Conservation (phyloP, 2,113 vertebrate species). For the Festucalex cinctus region DNA sequence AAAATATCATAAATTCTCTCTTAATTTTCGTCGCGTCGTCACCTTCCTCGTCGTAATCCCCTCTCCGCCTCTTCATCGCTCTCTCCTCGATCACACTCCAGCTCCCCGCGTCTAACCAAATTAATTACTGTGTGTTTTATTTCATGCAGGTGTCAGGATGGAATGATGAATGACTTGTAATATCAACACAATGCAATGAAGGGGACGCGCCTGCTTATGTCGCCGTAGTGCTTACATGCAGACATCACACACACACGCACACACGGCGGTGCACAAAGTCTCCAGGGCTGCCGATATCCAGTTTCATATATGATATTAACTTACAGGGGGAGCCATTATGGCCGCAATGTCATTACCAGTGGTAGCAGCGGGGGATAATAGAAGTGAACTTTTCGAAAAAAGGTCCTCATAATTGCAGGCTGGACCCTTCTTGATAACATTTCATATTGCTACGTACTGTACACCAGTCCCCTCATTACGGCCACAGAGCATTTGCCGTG, state of each 20-base stretch:
- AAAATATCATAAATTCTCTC: conserved; percentile 45
- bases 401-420: conserved; percentile 74
- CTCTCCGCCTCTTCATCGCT: conserved; percentile 31
- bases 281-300: conserved; percentile 65
- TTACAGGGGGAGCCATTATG: conserved; percentile 66
- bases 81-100: conserved; percentile 12
- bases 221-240: conserved; percentile 46
- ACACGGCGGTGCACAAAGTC: conserved; percentile 47
- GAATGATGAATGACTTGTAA: conserved; percentile 84
- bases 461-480: conserved; percentile 71
- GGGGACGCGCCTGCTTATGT: conserved; percentile 51
- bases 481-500: conserved; percentile 65
- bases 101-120: conserved; percentile 68
- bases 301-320: conserved; percentile 70
- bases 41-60: conserved; percentile 28
- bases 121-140: conserved; percentile 84
- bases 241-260: conserved; percentile 25
- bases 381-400: conserved; percentile 78
- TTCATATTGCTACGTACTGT: conserved; percentile 70
- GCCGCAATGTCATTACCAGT: conserved; percentile 72
- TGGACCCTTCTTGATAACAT: conserved; percentile 66
- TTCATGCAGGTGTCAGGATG: conserved; percentile 77
- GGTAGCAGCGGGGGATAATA: conserved; percentile 66
- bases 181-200: conserved; percentile 71
- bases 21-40: conserved; percentile 38